Conservation (phyloP, 2,113 vertebrate species). For the Phocoena sinus region DNA sequence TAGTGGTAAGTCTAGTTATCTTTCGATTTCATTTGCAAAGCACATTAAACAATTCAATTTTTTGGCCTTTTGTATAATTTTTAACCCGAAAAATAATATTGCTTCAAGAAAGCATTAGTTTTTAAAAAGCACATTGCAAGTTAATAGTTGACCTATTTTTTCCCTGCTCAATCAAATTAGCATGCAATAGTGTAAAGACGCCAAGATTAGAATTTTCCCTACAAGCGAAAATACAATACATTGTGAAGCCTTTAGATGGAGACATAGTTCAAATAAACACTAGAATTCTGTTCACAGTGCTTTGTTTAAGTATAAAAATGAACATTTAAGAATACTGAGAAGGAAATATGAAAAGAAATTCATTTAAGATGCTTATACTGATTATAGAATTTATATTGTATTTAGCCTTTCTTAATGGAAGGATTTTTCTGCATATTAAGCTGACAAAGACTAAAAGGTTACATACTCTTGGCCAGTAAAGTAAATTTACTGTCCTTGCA, state of each 20-base stretch:
- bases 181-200: constrained; percentile 17
- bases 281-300: constrained; percentile 49
- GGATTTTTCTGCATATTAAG: constrained; percentile 61
- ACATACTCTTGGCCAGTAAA: constrained; percentile 61
- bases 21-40: constrained; percentile 20
- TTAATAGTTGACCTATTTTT: background rate
- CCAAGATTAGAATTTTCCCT: constrained; percentile 21
- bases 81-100: constrained; percentile 19
- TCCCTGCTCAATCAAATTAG: background rate
- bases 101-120: background rate
- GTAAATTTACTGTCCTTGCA: constrained; percentile 67
- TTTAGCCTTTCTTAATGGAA: constrained; percentile 67
- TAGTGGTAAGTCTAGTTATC: background rate
- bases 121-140: constrained; percentile 17
- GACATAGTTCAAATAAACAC: constrained; percentile 90
- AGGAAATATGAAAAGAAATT: constrained; percentile 63
- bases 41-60: constrained; percentile 7
- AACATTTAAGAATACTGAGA: constrained; percentile 57
- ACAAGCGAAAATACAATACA: constrained; percentile 67
- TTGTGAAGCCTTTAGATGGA: constrained; percentile 91
- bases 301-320: constrained; percentile 64
- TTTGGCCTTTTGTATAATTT: background rate
- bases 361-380: constrained; percentile 38
- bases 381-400: constrained; percentile 53
- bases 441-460: constrained; percentile 72